Percentiles rank a stretch among this genome's conserved stretches.
Conservation (phyloP, 2,888 invertebrate genomes). For the Horisme vitalbata region DNA sequence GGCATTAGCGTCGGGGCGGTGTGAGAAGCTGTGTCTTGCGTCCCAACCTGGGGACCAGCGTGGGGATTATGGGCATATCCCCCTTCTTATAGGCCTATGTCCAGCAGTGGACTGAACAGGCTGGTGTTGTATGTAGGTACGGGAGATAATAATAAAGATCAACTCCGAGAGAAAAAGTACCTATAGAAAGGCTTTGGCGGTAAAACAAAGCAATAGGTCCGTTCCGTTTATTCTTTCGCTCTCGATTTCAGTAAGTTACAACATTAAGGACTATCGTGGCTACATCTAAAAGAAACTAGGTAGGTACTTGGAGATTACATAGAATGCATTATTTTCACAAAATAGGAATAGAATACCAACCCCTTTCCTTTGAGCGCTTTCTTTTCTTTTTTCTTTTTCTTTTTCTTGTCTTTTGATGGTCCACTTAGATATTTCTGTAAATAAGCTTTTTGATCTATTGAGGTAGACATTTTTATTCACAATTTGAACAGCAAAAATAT, state of each 20-base stretch:
- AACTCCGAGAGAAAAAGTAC: background rate
- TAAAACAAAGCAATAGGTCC: background rate
- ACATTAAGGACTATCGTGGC: background rate
- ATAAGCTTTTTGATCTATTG: constrained; percentile 89
- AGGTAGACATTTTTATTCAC: constrained; percentile 59
- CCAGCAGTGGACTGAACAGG: no score
- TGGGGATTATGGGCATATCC: no score
- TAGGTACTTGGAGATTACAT: no score
- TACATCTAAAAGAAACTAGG: background rate
- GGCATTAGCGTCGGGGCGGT: no score
- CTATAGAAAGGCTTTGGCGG: background rate
- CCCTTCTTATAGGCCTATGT: no score
- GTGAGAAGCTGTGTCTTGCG: no score
- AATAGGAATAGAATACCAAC: constrained; percentile 39
- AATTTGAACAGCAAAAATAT: background rate
- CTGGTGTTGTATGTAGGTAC: background rate
- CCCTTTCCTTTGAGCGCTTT: constrained; percentile 71
- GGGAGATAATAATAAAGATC: no score
- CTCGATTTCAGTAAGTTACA: background rate
- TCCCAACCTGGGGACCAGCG: background rate
- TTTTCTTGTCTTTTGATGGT: constrained; percentile 84
- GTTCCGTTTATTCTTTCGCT: background rate
- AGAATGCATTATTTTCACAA: no score
- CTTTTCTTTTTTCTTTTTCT: constrained; percentile 85
- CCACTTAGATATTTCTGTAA: constrained; percentile 89